Conservation (phyloP, 2,888 invertebrate species). For the Lymantria dispar region DNA sequence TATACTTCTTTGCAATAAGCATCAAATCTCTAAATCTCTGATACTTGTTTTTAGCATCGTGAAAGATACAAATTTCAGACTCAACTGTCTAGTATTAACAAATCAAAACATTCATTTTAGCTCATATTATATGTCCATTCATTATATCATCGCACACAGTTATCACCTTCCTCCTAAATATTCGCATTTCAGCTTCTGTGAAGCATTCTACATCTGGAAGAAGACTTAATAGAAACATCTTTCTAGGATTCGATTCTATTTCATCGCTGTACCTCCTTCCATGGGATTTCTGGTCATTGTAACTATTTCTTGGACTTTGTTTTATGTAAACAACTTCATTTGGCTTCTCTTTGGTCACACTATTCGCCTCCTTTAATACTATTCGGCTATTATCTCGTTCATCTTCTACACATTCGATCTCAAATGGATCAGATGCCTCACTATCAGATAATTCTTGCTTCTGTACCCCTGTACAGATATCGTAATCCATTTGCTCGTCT, state of each 20-base stretch:
- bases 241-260: conserved; percentile 30
- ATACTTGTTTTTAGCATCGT: too few species aligned
- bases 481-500: conserved; percentile 16
- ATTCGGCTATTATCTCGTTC: conserved; percentile 1
- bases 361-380: conserved; percentile 1
- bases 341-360: conserved; percentile 4
- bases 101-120: not conserved
- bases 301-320: conserved; percentile 5
- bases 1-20: too few species aligned
- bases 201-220: conserved; percentile 36
- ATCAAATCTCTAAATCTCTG: too few species aligned
- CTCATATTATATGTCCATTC: conserved; percentile 19
- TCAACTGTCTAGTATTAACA: too few species aligned
- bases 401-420: conserved; percentile 7
- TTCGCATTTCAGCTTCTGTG: conserved; percentile 38
- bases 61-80: too few species aligned
- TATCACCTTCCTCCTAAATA: conserved; percentile 34
- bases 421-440: conserved; percentile 8
- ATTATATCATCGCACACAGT: conserved; percentile 35
- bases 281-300: conserved; percentile 13
- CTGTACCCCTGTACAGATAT: conserved; percentile 1
- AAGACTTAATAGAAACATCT: conserved; percentile 39
- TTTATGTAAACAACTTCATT: conserved; percentile 6
- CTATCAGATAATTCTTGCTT: conserved; percentile 21
- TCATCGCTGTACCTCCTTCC: conserved; percentile 13